Percentiles rank a stretch among this genome's conserved stretches.
These are phyloP conservation scores for Drosophila kikkawai DNA, from an alignment of 1,140 invertebrate genomes.

Conservation along the genomic window DNA sequence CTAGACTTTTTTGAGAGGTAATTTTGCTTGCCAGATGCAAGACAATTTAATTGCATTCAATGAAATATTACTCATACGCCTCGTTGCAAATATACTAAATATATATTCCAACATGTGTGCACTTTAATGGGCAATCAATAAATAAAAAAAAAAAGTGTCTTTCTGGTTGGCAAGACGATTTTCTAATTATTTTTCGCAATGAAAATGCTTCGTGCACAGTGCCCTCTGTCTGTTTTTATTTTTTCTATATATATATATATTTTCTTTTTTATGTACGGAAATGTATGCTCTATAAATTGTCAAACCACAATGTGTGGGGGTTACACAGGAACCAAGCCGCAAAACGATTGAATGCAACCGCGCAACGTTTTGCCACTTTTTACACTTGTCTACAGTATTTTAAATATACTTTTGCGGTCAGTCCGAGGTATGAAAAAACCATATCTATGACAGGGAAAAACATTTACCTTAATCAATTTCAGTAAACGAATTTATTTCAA, in stretches of 20 bases:
- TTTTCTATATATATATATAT: not conserved
- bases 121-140: conserved; percentile 57
- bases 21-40: not conserved
- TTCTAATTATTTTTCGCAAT: conserved; percentile 66
- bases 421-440: conserved; percentile 9
- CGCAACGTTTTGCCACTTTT: conserved; percentile 67
- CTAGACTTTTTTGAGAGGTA: not conserved
- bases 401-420: conserved; percentile 65
- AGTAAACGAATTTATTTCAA: not conserved
- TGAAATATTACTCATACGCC: conserved; percentile 39
- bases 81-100: conserved; percentile 3
- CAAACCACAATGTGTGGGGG: conserved; percentile 60
- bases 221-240: not conserved
- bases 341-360: conserved; percentile 72
- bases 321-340: conserved; percentile 46
- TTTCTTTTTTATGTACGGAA: conserved; percentile 24
- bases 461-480: not conserved
- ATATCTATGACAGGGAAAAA: conserved; percentile 1
- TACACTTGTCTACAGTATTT: conserved; percentile 65
- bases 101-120: not conserved
- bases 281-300: conserved; percentile 64
- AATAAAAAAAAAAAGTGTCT: conserved; percentile 44
- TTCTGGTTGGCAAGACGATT: conserved; percentile 35
- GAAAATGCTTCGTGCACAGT: conserved; percentile 1
- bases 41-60: conserved; percentile 9